These are phyloP conservation scores for Varanus salvator DNA, from an alignment of 2,113 vertebrate genomes.

Conservation along the genomic window DNA sequence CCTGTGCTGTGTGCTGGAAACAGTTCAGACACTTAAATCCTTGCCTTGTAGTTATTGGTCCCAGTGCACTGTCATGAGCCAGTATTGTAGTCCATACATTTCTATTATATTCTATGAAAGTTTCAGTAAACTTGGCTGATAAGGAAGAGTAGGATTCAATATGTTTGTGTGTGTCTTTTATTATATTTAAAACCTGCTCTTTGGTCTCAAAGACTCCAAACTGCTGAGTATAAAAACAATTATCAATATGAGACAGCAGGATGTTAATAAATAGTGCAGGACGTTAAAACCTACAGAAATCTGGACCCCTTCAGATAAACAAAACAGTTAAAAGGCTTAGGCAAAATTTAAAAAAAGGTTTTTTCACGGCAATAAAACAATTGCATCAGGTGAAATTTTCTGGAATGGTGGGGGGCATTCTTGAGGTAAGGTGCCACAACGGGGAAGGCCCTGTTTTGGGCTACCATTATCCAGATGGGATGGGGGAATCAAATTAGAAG, in stretches of 20 bases:
- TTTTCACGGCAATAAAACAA: background rate
- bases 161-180: background rate
- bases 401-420: background rate
- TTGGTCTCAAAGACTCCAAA: background rate
- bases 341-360: background rate
- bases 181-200: background rate
- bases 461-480: background rate
- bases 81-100: background rate
- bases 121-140: background rate
- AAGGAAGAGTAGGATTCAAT: background rate
- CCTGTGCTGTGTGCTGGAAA: no score
- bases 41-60: no score
- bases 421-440: background rate
- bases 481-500: no score
- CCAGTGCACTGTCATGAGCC: background rate
- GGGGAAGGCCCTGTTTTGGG: background rate
- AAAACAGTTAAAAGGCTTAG: background rate
- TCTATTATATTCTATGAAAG: no score
- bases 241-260: background rate
- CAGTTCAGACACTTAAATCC: no score
- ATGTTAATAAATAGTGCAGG: background rate
- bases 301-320: background rate
- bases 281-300: background rate
- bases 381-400: background rate
- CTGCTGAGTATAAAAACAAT: background rate